A percentile compares a stretch with the other conserved stretches of the same genome.
Conservation (phyloP, 2,113 vertebrate genomes). For the Hyperopisus bebe region DNA sequence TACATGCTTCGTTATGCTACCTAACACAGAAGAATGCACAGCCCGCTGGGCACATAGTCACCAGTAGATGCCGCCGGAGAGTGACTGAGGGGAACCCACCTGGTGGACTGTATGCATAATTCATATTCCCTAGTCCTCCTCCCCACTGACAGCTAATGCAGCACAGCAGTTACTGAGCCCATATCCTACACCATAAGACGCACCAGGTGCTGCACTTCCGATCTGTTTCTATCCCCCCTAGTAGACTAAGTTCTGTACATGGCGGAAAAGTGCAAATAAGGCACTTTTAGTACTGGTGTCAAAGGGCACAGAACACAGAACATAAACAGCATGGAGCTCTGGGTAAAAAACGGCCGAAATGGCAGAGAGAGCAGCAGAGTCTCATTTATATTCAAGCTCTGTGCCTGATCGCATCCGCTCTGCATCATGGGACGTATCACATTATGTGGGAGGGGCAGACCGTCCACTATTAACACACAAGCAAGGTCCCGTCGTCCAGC, state of each 20-base stretch:
- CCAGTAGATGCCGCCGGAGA: neutral
- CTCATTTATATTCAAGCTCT: conserved; percentile 14
- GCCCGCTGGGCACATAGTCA: neutral
- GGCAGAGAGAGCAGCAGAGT: neutral
- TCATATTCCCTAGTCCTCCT: neutral
- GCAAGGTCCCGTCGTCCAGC: neutral
- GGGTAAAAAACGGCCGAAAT: neutral
- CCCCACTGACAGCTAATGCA: neutral
- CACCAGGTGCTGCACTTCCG: neutral
- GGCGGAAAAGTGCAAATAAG: neutral
- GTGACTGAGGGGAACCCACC: neutral
- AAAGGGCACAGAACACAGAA: neutral
- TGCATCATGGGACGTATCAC: neutral
- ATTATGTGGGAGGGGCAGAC: neutral
- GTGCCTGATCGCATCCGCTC: neutral
- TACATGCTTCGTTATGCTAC: neutral
- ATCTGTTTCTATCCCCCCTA: neutral
- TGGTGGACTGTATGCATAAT: neutral
- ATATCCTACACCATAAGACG: neutral
- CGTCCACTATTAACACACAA: neutral
- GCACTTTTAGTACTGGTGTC: neutral
- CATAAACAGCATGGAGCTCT: neutral
- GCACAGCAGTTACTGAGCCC: neutral
- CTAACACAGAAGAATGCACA: neutral
- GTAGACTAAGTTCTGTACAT: neutral